Evolutionary conservation across 2,113 vertebrate genomes (phyloP), one percentile per base, ranked within the genome.

Genomic region (Oncorhynchus gorbuscha): DNA sequence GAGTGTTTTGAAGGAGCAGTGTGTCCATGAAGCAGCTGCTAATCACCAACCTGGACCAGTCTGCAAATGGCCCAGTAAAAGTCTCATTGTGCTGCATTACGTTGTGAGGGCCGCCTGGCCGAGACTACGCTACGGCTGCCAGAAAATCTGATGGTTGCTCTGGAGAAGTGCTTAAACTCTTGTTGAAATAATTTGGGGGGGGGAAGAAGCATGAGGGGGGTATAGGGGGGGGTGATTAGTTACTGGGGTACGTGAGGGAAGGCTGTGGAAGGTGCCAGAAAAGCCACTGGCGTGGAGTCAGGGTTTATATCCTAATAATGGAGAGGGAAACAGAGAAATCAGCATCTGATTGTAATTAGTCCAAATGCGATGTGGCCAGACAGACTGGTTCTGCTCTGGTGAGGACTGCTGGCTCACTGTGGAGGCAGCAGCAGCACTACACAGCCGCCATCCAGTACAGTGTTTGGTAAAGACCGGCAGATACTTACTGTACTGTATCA

Each of bases 301-400:
- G 61, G 72, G 77, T 84, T 58, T 7, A 69, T 79, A 62, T 75
- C 71, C 72, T 81, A 85, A 83, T 71, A 81, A 64, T 75, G 76
- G 24, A 30, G 22, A 72, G 69, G 76, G 51, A 72, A 81, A 72
- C 77, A 69, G 55, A 45, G 49, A n/a, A 84, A 83, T 85, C 79
- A 81, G 74, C 76, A 82, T 79, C 69, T 76, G 12, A 77, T 84
- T 83, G 80, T 84, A 81, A 89, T 88, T 70, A 24, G 70, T 74
- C 82, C 81, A 85, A 16, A 45, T 45, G 39, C 11, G 39, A 45
- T 45, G 39, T 45, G 39, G 39, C 39, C 39, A 11, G 39, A 45
- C 39, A 45, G 39, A 45, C 39, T 45, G 39, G 39, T 45, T 45
- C 39, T 45, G 9, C 39, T 45, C 9, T 45, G 39, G 39, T 45